These are phyloP conservation scores for Eupleurogrammus muticus DNA, from an alignment of 2,797 vertebrate species.

Conservation along the genomic window DNA sequence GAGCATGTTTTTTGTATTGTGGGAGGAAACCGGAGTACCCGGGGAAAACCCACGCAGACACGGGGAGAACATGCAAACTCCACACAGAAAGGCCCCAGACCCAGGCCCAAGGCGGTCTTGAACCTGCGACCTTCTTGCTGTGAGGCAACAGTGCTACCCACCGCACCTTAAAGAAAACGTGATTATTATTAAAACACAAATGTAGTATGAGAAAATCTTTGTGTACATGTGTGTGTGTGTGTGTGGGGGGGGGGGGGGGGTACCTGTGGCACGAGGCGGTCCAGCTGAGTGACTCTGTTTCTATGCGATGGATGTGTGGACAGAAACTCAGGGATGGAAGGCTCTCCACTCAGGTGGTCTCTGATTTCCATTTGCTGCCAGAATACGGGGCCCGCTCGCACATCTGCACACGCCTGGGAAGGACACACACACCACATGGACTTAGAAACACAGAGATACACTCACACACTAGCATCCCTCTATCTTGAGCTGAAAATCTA, in stretches of 20 bases:
- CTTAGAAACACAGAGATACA: slow-evolving; percentile 27
- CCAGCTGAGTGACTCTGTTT: slow-evolving; percentile 87
- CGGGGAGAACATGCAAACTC: no score
- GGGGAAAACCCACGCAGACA: no score
- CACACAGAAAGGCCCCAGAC: no score
- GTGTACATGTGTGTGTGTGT: slow-evolving; percentile 43
- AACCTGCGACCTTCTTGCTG: no score
- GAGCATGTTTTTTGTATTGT: no score
- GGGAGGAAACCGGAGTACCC: no score
- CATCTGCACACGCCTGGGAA: slow-evolving; percentile 92
- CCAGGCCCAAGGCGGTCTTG: no score
- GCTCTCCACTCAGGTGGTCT: slow-evolving; percentile 81
- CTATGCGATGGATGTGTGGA: slow-evolving; percentile 96
- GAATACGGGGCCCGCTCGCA: slow-evolving; percentile 92
- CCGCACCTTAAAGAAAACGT: no score
- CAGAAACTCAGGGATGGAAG: slow-evolving; percentile 90
- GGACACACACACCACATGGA: slow-evolving; percentile 18
- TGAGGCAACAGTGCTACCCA: no score
- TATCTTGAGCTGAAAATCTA: slow-evolving; percentile 20
- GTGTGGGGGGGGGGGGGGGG: no score
- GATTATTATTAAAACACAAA: no score
- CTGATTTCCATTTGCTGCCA: slow-evolving; percentile 94
- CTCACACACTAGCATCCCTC: slow-evolving; percentile 11
- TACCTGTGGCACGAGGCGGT: slow-evolving; percentile 92
- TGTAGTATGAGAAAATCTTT: no score